Percentiles rank a stretch among this genome's conserved stretches.
These are phyloP conservation scores for Diaprepes abbreviatus DNA, from an alignment of 2,888 invertebrate genomes.

Conservation along the genomic window DNA sequence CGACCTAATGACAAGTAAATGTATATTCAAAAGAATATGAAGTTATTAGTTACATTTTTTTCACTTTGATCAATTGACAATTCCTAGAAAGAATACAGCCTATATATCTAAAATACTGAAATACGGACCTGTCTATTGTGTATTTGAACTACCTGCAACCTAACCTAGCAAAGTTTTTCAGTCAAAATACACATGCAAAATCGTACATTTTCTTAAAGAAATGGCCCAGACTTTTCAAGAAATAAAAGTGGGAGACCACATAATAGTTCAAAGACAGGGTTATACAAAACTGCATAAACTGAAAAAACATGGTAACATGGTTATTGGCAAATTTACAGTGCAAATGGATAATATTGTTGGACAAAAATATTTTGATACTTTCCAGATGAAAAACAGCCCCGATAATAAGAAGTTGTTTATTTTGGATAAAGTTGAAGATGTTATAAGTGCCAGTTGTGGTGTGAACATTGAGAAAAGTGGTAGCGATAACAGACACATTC, in stretches of 20 bases:
- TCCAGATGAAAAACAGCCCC: conserved; percentile 79
- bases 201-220: neutral
- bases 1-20: too few species aligned
- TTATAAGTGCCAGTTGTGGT: conserved; percentile 69
- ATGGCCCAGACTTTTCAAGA: conserved; percentile 47
- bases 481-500: conserved; percentile 86
- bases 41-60: too few species aligned
- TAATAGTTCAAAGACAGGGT: conserved; percentile 83
- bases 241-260: conserved; percentile 79
- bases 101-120: too few species aligned
- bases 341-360: conserved; percentile 78
- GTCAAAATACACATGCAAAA: conserved; percentile 8
- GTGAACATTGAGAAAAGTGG: conserved; percentile 79
- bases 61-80: too few species aligned
- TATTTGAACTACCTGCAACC: conserved; percentile 4
- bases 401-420: conserved; percentile 70
- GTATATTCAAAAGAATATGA: too few species aligned
- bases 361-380: conserved; percentile 80
- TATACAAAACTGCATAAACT: conserved; percentile 84
- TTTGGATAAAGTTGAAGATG: conserved; percentile 71
- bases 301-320: conserved; percentile 74
- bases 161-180: too few species aligned
- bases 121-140: neutral
- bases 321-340: conserved; percentile 79
- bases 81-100: too few species aligned